Percentiles rank a stretch among this genome's conserved stretches.
Evolutionary conservation across 2,113 vertebrate genomes (phyloP).

Genomic region (Fregetta grallaria): DNA sequence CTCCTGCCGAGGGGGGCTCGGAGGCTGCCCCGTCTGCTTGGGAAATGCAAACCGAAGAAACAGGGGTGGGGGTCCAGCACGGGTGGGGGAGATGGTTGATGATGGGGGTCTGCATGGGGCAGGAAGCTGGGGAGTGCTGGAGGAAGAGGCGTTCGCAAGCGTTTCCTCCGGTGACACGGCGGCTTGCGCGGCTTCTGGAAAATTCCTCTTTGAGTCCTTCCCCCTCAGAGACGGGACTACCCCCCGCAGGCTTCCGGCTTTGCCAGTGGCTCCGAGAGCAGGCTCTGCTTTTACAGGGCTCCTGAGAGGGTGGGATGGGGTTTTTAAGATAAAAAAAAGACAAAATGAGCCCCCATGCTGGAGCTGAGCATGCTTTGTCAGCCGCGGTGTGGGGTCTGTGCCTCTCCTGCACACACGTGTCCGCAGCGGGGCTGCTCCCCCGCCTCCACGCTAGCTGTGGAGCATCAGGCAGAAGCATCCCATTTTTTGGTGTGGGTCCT

Average conservation of each 20-base stretch:
- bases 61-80: rapidly evolving
- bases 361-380: neutral
- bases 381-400: neutral
- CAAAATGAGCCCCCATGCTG: neutral
- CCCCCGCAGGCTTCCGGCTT: neutral
- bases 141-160: neutral
- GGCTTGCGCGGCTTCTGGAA: neutral
- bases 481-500: neutral
- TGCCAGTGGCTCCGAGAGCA: neutral
- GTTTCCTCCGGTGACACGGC: neutral
- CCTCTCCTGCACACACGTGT: neutral
- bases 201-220: neutral
- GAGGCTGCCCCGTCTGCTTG: neutral
- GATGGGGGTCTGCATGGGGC: neutral
- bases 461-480: neutral
- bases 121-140: neutral
- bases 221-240: neutral
- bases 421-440: neutral
- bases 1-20: neutral
- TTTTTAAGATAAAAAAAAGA: neutral
- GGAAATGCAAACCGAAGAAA: neutral
- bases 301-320: neutral
- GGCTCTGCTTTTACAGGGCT: neutral
- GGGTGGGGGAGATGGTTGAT: neutral
- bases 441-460: neutral